phyloP scores from a whole-genome alignment of 2,797 vertebrate species.

The Carapus acus region DNA sequence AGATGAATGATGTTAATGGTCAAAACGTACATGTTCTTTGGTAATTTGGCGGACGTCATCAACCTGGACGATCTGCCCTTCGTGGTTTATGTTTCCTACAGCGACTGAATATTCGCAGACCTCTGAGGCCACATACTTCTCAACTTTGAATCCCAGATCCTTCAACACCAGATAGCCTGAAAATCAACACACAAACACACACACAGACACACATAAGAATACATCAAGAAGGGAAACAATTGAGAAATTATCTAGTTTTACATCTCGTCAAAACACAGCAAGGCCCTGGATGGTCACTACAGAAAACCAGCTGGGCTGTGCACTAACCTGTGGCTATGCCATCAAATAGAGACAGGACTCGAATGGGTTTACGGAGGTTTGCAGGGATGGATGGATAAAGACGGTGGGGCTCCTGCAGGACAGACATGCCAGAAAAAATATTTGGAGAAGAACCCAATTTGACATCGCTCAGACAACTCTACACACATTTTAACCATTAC shows the following conservation, averaged over 20 bases:
- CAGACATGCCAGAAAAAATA: constrained; percentile 2
- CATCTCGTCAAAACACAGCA: no score
- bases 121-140: constrained; percentile 86
- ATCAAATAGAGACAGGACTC: constrained; percentile 88
- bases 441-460: constrained; percentile 1
- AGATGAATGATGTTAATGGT: no score
- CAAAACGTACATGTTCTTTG: constrained; percentile 71
- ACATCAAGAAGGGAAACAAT: neutral
- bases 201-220: neutral
- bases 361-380: constrained; percentile 74
- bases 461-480: no score
- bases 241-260: no score
- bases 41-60: constrained; percentile 78
- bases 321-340: constrained; percentile 83
- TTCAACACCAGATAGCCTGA: constrained; percentile 85
- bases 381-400: constrained; percentile 85
- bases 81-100: constrained; percentile 73
- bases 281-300: no score
- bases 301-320: no score
- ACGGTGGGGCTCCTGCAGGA: constrained; percentile 80
- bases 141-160: constrained; percentile 88
- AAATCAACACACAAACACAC: neutral
- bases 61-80: constrained; percentile 80
- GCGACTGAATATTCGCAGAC: constrained; percentile 81
- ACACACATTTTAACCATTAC: no score